phyloP scores from a whole-genome alignment of 2,888 invertebrate species.

The Girardia tigrina region DNA sequence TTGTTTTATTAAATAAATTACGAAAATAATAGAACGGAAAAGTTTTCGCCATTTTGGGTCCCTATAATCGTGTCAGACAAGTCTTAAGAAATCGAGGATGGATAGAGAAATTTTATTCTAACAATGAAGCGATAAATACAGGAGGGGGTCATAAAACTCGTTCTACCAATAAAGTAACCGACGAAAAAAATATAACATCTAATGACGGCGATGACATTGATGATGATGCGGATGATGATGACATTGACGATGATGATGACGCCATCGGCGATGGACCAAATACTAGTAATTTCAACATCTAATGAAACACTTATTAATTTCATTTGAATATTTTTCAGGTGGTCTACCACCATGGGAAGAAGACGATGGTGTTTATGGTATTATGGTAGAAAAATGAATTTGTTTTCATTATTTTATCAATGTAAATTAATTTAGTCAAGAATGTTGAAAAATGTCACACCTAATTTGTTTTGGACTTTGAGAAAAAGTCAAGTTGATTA shows the following conservation, averaged over 20 bases:
- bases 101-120: constrained; percentile 50
- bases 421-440: constrained; percentile 43
- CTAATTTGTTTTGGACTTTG: constrained; percentile 74
- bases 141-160: not conserved
- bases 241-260: constrained; percentile 45
- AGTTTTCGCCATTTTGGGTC: constrained; percentile 50
- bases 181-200: constrained; percentile 40
- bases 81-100: constrained; percentile 47
- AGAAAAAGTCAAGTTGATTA: constrained; percentile 68
- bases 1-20: too few species aligned
- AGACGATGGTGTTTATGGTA: constrained; percentile 50
- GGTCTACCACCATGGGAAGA: constrained; percentile 50
- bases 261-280: constrained; percentile 38
- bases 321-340: constrained; percentile 35
- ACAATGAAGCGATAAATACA: not conserved
- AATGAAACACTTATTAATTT: constrained; percentile 40
- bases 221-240: constrained; percentile 45
- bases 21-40: constrained; percentile 42
- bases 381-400: constrained; percentile 43
- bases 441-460: constrained; percentile 45
- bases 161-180: constrained; percentile 37
- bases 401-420: not conserved
- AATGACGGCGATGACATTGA: constrained; percentile 43
- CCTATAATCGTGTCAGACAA: constrained; percentile 47
- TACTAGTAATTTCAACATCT: constrained; percentile 19